Evolutionary conservation across 2,113 vertebrate genomes (phyloP).

Genomic region (Dipodomys stephensi): DNA sequence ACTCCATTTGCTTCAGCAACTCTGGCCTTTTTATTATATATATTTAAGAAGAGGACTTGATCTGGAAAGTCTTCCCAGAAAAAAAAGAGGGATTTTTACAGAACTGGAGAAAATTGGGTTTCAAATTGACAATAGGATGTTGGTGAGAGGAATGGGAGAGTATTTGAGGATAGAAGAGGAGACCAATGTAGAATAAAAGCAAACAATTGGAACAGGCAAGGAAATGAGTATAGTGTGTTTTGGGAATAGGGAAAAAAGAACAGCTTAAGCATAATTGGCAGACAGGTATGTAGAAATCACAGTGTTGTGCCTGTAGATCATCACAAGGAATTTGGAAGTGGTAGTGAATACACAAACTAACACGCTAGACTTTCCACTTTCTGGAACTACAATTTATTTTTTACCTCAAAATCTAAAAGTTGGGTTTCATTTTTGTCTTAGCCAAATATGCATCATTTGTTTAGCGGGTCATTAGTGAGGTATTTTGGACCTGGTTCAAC

Average conservation of each 20-base stretch:
- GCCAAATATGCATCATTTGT: constrained; percentile 34
- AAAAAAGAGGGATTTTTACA: neutral
- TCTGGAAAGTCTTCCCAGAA: constrained; percentile 5
- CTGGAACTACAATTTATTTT: neutral
- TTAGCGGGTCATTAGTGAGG: constrained; percentile 28
- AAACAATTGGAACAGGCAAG: neutral
- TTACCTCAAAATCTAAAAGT: constrained; percentile 31
- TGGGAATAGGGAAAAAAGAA: neutral
- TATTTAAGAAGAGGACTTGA: constrained; percentile 6
- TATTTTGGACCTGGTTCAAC: constrained; percentile 1
- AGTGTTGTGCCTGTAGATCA: neutral
- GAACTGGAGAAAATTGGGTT: neutral
- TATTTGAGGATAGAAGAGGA: neutral
- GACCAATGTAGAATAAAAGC: neutral
- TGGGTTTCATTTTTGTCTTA: constrained; percentile 25
- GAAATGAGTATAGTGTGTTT: constrained; percentile 27
- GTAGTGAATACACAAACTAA: neutral
- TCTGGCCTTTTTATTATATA: constrained; percentile 18
- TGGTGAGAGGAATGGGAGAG: neutral
- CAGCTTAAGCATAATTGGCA: neutral
- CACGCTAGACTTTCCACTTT: neutral
- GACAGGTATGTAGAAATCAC: neutral
- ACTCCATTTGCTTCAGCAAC: neutral
- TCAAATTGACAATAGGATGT: neutral
- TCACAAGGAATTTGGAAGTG: neutral